phyloP scores from a whole-genome alignment of 2,888 invertebrate genomes.

The Axea sp. region DNA sequence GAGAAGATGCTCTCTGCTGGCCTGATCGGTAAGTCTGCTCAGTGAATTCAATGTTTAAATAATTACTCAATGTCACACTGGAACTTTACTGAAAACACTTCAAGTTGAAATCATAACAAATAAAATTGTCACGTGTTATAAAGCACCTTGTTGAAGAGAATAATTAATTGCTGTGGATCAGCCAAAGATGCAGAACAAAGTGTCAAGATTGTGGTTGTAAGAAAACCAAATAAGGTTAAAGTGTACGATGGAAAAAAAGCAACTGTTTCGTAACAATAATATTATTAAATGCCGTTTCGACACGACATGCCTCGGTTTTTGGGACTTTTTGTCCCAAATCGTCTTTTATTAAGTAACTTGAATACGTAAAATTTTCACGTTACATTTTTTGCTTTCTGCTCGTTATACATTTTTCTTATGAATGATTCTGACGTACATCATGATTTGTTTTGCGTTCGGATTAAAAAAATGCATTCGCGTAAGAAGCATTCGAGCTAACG shows the following conservation, averaged over 20 bases:
- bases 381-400: slow-evolving; percentile 6
- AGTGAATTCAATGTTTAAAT: too few species aligned
- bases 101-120: slow-evolving; percentile 4
- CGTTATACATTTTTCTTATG: slow-evolving; percentile 12
- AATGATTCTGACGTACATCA: slow-evolving; percentile 14
- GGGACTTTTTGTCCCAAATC: too few species aligned
- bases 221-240: too few species aligned
- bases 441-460: slow-evolving; percentile 31
- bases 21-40: slow-evolving; percentile 87
- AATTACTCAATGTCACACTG: too few species aligned
- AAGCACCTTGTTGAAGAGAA: slow-evolving; percentile 40
- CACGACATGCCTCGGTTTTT: too few species aligned
- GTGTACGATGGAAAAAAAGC: too few species aligned
- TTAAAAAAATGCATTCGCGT: slow-evolving; percentile 18
- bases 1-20: slow-evolving; percentile 93
- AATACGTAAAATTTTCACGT: too few species aligned
- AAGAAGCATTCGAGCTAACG: slow-evolving; percentile 45
- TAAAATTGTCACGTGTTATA: too few species aligned
- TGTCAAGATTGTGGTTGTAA: slow-evolving; percentile 56
- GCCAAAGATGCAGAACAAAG: slow-evolving; percentile 21
- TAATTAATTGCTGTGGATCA: slow-evolving; percentile 59
- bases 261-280: too few species aligned
- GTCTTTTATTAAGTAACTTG: too few species aligned
- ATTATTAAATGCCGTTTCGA: too few species aligned
- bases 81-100: background rate